Evolutionary conservation across 2,797 vertebrate genomes (phyloP).

Genomic region (Stomatorhinus walkeri): DNA sequence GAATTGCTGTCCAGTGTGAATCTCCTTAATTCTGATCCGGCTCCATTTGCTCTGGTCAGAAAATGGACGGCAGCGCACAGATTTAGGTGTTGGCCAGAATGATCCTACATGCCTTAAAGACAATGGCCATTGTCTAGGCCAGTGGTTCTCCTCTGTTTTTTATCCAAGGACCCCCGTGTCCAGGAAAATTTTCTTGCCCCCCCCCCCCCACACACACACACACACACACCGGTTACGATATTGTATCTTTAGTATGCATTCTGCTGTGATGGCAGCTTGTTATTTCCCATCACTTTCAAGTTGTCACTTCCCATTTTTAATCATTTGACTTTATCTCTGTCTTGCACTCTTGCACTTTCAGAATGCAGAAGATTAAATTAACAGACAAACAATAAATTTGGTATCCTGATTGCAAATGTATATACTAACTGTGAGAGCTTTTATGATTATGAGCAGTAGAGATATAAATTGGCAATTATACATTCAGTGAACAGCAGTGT

Average conservation of each 20-base stretch:
- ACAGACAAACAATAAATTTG: background rate
- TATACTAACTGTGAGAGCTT: background rate
- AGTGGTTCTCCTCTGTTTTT: background rate
- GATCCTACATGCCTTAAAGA: background rate
- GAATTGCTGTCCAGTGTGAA: background rate
- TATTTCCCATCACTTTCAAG: background rate
- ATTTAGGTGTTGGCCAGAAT: background rate
- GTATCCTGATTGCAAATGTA: background rate
- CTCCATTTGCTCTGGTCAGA: background rate
- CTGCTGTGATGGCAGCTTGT: background rate
- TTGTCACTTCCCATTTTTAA: background rate
- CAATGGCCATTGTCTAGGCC: background rate
- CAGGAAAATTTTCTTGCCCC: background rate
- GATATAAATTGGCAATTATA: background rate
- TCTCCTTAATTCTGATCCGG: background rate
- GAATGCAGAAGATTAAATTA: constrained; percentile 8
- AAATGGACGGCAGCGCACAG: background rate
- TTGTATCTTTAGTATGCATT: background rate
- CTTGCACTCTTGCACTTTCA: background rate
- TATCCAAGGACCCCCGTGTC: background rate
- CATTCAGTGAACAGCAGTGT: background rate
- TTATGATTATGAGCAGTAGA: background rate
- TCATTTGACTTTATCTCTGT: background rate
- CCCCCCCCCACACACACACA: background rate
- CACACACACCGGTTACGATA: background rate